Evolutionary conservation across 2,888 invertebrate species (phyloP).

Genomic region (Drosophila maculinotata): DNA sequence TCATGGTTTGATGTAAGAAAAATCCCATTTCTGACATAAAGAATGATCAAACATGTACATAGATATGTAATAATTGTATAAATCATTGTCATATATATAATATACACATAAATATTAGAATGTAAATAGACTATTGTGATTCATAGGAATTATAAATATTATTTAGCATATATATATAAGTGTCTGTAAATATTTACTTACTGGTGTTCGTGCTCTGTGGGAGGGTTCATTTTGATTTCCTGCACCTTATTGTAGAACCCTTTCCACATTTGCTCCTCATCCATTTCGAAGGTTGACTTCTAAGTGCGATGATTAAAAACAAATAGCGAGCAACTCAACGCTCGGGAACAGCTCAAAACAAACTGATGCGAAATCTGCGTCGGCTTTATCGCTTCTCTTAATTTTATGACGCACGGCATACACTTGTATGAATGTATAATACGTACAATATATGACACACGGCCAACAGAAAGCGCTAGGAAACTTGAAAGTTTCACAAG

Average conservation of each 20-base stretch:
- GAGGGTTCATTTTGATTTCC: conserved; percentile 87
- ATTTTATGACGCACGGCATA: conserved; percentile 19
- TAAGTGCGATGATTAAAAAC: background rate
- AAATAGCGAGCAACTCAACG: conserved; percentile 29
- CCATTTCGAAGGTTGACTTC: too few relatives aligned
- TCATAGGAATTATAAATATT: background rate
- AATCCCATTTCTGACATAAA: background rate
- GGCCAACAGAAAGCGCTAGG: too few relatives aligned
- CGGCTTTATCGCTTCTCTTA: conserved; percentile 25
- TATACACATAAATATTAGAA: background rate
- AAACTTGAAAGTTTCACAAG: too few relatives aligned
- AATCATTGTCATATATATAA: too few relatives aligned
- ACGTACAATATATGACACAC: too few relatives aligned
- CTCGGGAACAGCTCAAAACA: conserved; percentile 27
- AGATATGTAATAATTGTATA: background rate
- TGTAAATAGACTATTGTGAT: conserved; percentile 2
- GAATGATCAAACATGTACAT: background rate
- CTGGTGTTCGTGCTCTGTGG: conserved; percentile 89
- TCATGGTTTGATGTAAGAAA: conserved; percentile 4
- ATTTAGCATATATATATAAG: background rate
- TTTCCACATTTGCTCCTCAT: conserved; percentile 93
- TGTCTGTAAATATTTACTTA: conserved; percentile 82
- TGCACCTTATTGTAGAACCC: conserved; percentile 89
- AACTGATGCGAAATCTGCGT: conserved; percentile 38
- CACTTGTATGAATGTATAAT: background rate